Evolutionary conservation across 2,888 invertebrate genomes (phyloP).

Genomic region (Amphipyra berbera): DNA sequence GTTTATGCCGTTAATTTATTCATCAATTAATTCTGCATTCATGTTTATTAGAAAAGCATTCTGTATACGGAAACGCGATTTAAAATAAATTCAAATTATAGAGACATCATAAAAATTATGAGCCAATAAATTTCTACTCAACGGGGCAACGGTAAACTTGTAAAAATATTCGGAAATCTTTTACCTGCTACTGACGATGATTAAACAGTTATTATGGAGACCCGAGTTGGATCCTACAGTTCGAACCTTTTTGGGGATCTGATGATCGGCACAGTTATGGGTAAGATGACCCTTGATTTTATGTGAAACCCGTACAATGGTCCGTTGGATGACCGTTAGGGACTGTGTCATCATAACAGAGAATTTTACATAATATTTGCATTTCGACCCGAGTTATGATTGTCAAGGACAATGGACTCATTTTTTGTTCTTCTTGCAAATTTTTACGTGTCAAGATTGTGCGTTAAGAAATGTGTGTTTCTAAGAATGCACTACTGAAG

Average conservation of each 20-base stretch:
- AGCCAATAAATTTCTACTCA: conserved; percentile 44
- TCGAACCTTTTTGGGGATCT: conserved; percentile 33
- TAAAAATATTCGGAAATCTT: conserved; percentile 55
- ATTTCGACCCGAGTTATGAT: conserved; percentile 38
- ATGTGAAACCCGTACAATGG: conserved; percentile 64
- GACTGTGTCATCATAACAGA: conserved; percentile 58
- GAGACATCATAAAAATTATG: conserved; percentile 46
- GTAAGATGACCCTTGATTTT: conserved; percentile 67
- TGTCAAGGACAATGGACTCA: conserved; percentile 43
- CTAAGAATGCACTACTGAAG: conserved; percentile 1
- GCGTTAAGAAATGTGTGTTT: conserved; percentile 3
- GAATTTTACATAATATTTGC: conserved; percentile 65
- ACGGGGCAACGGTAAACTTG: conserved; percentile 45
- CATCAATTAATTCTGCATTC: conserved; percentile 33
- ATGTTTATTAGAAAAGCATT: conserved; percentile 27
- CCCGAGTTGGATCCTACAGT: conserved; percentile 23
- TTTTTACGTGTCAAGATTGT: background rate
- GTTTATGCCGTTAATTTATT: conserved; percentile 43
- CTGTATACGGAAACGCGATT: conserved; percentile 36
- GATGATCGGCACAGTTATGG: conserved; percentile 31
- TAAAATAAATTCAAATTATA: conserved; percentile 41
- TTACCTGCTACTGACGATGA: conserved; percentile 48
- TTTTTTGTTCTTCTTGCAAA: conserved; percentile 11
- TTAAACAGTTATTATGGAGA: conserved; percentile 63
- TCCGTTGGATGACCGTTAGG: conserved; percentile 70